Evolutionary conservation across 2,113 vertebrate genomes (phyloP).

Genomic region (Marmota monax): DNA sequence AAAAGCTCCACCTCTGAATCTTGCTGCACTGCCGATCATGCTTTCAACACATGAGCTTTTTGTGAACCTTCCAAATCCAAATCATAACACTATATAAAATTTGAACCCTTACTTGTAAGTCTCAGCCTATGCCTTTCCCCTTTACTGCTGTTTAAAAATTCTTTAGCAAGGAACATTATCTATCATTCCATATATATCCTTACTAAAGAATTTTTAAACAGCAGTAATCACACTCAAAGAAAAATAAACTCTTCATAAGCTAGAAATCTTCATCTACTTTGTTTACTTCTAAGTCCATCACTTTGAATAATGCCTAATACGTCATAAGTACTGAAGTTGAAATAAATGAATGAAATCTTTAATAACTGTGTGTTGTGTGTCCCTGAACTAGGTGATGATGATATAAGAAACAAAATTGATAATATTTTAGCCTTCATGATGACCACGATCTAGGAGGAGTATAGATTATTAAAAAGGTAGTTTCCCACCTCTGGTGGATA

Average conservation of each 20-base stretch:
- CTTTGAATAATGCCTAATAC: neutral
- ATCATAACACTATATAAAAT: neutral
- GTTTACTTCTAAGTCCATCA: neutral
- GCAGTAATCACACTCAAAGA: neutral
- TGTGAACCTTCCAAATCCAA: too few species aligned
- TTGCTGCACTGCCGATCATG: too few species aligned
- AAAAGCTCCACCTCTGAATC: too few species aligned
- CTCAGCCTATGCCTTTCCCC: neutral
- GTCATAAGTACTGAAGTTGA: neutral
- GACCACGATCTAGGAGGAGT: neutral
- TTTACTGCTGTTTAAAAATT: neutral
- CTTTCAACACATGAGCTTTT: too few species aligned
- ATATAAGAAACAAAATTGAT: neutral
- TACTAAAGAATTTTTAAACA: neutral
- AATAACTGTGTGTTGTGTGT: neutral
- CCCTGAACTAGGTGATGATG: neutral
- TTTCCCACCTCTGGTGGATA: neutral
- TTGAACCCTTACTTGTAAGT: neutral
- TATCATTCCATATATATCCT: neutral
- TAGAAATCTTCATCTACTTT: neutral
- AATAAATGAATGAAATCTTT: conserved; percentile 10
- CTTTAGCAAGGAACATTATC: neutral
- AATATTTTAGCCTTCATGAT: neutral
- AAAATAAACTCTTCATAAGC: neutral
- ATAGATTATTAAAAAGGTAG: neutral